These are phyloP conservation scores for Amia ocellicauda DNA, from an alignment of 2,113 vertebrate species.

Conservation along the genomic window DNA sequence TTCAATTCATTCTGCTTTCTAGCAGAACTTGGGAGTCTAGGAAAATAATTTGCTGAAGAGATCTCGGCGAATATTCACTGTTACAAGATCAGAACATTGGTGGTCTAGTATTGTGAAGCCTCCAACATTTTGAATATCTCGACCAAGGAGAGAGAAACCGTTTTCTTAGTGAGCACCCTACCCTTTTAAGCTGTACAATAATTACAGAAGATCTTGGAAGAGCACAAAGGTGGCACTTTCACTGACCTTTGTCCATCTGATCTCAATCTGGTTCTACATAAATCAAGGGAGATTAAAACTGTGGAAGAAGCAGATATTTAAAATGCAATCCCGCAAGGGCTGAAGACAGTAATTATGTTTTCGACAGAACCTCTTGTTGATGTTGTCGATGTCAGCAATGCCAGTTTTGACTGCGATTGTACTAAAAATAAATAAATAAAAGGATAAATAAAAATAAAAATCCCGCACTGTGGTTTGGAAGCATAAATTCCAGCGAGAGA, in stretches of 20 bases:
- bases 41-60: conserved; percentile 1
- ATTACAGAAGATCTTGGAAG: conserved; percentile 18
- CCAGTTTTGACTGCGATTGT: conserved; percentile 63
- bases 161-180: neutral
- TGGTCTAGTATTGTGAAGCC: conserved; percentile 4
- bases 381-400: conserved; percentile 68
- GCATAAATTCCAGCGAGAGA: conserved; percentile 61
- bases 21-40: neutral
- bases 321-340: conserved; percentile 54
- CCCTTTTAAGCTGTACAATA: neutral
- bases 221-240: conserved; percentile 31
- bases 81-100: neutral
- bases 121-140: neutral
- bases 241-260: conserved; percentile 50
- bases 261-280: conserved; percentile 50
- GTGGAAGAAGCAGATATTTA: conserved; percentile 47
- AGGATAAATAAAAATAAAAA: too few relatives aligned
- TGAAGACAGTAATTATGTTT: conserved; percentile 53
- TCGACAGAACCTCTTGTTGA: conserved; percentile 37
- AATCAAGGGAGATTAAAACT: conserved; percentile 55
- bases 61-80: neutral
- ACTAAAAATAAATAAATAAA: too few relatives aligned
- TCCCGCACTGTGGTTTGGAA: conserved; percentile 63
- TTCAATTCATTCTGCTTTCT: neutral
- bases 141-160: neutral